phyloP scores from a whole-genome alignment of 2,888 invertebrate genomes.

The Orthosia gothica region DNA sequence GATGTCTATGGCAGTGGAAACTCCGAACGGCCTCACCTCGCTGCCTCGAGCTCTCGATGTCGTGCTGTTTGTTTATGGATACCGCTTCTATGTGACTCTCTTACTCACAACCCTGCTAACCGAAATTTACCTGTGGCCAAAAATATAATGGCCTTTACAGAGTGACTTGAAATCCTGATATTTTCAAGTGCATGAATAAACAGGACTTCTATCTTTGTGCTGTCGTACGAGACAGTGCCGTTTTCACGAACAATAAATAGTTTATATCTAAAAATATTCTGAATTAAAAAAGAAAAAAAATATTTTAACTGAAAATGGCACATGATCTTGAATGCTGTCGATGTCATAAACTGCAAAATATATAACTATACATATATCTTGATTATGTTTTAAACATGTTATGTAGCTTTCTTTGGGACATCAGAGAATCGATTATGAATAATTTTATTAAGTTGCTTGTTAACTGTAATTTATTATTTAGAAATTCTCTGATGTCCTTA shows the following conservation, averaged over 20 bases:
- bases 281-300: slow-evolving; percentile 37
- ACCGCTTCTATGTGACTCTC: slow-evolving; percentile 86
- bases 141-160: slow-evolving; percentile 59
- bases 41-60: slow-evolving; percentile 89
- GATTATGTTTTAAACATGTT: slow-evolving; percentile 69
- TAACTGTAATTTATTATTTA: background rate
- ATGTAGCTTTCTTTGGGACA: slow-evolving; percentile 66
- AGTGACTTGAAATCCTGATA: slow-evolving; percentile 65
- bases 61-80: slow-evolving; percentile 88
- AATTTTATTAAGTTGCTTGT: background rate
- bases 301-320: slow-evolving; percentile 76
- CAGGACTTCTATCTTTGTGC: slow-evolving; percentile 77
- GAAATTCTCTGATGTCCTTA: slow-evolving; percentile 61
- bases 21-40: slow-evolving; percentile 82
- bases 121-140: slow-evolving; percentile 60
- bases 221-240: slow-evolving; percentile 78
- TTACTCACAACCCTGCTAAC: slow-evolving; percentile 81
- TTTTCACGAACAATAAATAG: slow-evolving; percentile 72
- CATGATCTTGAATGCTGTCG: slow-evolving; percentile 78
- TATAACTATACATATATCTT: slow-evolving; percentile 64
- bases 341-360: slow-evolving; percentile 72
- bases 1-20: slow-evolving; percentile 86
- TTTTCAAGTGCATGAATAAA: slow-evolving; percentile 81
- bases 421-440: slow-evolving; percentile 62
- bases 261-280: slow-evolving; percentile 3